Base-by-base conservation (phyloP, 2,888 invertebrate genomes). In the Caenorhabditis angaria region DNA sequence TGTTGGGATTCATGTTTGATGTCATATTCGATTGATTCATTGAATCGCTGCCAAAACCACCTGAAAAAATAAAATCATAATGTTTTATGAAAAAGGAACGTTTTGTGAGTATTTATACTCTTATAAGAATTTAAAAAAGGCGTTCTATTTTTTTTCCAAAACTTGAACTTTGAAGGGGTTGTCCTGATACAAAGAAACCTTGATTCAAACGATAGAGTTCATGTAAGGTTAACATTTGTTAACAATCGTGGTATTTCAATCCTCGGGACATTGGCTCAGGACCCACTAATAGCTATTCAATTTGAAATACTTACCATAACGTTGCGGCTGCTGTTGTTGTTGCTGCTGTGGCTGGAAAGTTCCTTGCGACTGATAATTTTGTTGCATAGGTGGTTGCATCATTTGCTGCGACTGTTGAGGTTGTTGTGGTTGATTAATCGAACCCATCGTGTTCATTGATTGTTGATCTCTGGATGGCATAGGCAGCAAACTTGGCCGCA, bases 251-350 rank as follows among this genome's bases (percentile, higher is more conserved):
- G n/a, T n/a, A n/a, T n/a, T n/a, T n/a, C n/a, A n/a, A n/a, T n/a
- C n/a, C n/a, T n/a, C n/a, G n/a, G n/a, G n/a, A n/a, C n/a, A n/a
- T n/a, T n/a, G n/a, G n/a, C n/a, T n/a, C n/a, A n/a, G n/a, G n/a
- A n/a, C n/a, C n/a, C n/a, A n/a, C n/a, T n/a, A n/a, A n/a, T n/a
- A n/a, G n/a, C n/a, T n/a, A n/a, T n/a, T n/a, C n/a, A n/a, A n/a
- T n/a, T n/a, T n/a, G n/a, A n/a, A n/a, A n/a, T n/a, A n/a, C n/a
- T n/a, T n/a, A n/a, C n/a, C n/a, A n/a, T n/a, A n/a, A n/a, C n/a
- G 66, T 41, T 70, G 61, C 54, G 47, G 29, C 27, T 50, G 61
- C 14, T 55, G 70, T 56, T 66, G 65, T n/a, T 56, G 61, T 18
- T 51, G 18, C 27, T 50, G 53, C 32, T 61, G 61, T 47, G 24